Percentiles rank a stretch among this genome's conserved stretches.
Evolutionary conservation across 2,113 vertebrate species (phyloP).

Genomic region (Actenoides lindsayi): DNA sequence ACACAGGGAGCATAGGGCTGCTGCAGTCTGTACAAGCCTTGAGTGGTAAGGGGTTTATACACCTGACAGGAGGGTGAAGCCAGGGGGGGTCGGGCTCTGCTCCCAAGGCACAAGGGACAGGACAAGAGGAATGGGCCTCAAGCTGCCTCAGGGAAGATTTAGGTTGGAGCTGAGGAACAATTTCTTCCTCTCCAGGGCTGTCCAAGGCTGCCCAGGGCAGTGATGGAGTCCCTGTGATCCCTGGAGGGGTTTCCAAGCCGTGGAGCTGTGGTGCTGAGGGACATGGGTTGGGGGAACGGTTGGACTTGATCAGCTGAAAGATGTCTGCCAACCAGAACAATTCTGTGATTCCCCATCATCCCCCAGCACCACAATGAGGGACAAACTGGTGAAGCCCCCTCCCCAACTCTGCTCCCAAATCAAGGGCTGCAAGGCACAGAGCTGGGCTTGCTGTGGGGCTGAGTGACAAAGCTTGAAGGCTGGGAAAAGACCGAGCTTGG

Average conservation of each 20-base stretch:
- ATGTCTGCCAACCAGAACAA: not conserved
- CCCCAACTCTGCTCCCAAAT: not conserved
- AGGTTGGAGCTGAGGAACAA: no score
- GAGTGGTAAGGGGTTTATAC: not conserved
- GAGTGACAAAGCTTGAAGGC: not conserved
- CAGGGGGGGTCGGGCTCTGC: no score
- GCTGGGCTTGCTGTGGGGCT: not conserved
- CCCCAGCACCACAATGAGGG: not conserved
- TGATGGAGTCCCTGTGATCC: not conserved
- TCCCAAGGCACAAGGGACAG: no score
- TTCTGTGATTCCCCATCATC: not conserved
- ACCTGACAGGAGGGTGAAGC: not conserved
- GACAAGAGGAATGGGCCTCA: no score
- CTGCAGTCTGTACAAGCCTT: not conserved
- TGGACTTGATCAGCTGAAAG: not conserved
- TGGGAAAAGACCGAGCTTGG: not conserved
- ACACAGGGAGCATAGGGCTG: not conserved
- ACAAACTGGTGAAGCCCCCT: not conserved
- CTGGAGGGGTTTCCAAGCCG: not conserved
- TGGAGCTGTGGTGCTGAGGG: not conserved
- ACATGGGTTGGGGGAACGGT: no score
- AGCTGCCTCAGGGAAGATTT: no score
- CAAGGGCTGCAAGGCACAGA: not conserved
- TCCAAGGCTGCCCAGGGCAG: not conserved
- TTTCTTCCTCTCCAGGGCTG: no score